These are phyloP conservation scores for Drosophila persimilis DNA, from an alignment of 1,140 invertebrate species.

Conservation along the genomic window DNA sequence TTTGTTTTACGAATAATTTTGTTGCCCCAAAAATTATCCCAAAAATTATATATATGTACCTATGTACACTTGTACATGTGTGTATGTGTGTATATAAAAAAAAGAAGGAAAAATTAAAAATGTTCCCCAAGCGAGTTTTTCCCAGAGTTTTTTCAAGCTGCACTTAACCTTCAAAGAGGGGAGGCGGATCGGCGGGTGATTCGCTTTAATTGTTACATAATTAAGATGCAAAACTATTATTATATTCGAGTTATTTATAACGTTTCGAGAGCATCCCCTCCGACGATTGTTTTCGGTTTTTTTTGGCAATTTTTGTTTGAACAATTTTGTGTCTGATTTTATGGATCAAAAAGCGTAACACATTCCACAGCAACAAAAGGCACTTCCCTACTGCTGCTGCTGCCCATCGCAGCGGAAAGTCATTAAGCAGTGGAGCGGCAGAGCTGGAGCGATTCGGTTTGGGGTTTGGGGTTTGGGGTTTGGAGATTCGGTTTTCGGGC, in stretches of 20 bases:
- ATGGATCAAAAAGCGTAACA: constrained; percentile 77
- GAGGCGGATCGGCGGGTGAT: neutral
- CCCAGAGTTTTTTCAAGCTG: constrained; percentile 36
- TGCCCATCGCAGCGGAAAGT: constrained; percentile 76
- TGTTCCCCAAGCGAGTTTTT: constrained; percentile 28
- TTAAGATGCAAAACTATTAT: constrained; percentile 77
- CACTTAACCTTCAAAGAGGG: neutral
- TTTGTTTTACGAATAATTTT: constrained; percentile 71
- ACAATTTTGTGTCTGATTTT: constrained; percentile 65
- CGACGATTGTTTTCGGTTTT: constrained; percentile 17
- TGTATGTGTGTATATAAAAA: neutral
- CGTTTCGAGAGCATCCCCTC: constrained; percentile 30
- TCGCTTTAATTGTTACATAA: constrained; percentile 73
- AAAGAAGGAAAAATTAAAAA: constrained; percentile 11
- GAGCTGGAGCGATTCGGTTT: constrained; percentile 29
- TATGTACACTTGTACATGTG: too few relatives aligned
- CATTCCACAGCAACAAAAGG: constrained; percentile 11
- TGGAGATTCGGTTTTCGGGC: constrained; percentile 12
- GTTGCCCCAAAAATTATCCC: constrained; percentile 5
- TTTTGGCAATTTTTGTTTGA: constrained; percentile 32
- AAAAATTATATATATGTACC: neutral
- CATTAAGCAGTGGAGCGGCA: constrained; percentile 47
- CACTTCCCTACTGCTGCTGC: constrained; percentile 2
- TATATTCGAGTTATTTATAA: constrained; percentile 70
- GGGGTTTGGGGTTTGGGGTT: constrained; percentile 26